Evolutionary conservation across 23 tunicate genomes (phyloP), one percentile per base, ranked within the genome.

Genomic region (Halocynthia roretzi): DNA sequence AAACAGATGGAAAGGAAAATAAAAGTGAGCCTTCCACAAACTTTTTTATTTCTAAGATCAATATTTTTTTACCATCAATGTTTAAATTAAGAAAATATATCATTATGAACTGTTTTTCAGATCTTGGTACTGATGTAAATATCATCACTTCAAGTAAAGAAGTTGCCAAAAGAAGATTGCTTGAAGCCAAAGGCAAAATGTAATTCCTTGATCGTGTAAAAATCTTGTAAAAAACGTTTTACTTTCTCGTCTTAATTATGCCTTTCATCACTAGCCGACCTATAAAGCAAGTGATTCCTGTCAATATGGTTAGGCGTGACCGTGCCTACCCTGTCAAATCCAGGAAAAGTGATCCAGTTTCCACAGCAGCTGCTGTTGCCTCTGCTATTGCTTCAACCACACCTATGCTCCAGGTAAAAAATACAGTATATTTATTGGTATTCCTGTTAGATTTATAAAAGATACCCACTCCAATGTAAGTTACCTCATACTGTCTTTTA

Each of bases 111-210:
- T 58, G 64, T 58, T 17, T 15, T 48, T 40, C 71, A 67, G 71
- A 48, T 12, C 6, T 53, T 11, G 63, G 56, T 18, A 54, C 40
- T n/a, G 56, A 53, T 74, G 31, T 74, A 56, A 74, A 74, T 54
- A 74, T 74, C 78, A 74, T 74, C 4, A 53, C 18, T 54, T 50
- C 60, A 12, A 44, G 56, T 18, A 54, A 50, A n/a, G 78, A 54
- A n/a, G 8, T 54, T 8, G 56, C 78, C 20, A 74, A 74, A 64
- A 74, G 51, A 53, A 74, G 6, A 54, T n/a, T 74, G 31, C 78
- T 74, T 8, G 63, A 54, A 56, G 62, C 78, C 2, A 74, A 21
- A 10, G 56, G 56, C 5, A 8, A 62, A 18, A 64, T 62, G 78
- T 74, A 54, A 17, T 20, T 10, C 11, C 10, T 48, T 71, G 0